Evolutionary conservation across 1,140 invertebrate genomes (phyloP).

Genomic region (Trissolcus basalis): DNA sequence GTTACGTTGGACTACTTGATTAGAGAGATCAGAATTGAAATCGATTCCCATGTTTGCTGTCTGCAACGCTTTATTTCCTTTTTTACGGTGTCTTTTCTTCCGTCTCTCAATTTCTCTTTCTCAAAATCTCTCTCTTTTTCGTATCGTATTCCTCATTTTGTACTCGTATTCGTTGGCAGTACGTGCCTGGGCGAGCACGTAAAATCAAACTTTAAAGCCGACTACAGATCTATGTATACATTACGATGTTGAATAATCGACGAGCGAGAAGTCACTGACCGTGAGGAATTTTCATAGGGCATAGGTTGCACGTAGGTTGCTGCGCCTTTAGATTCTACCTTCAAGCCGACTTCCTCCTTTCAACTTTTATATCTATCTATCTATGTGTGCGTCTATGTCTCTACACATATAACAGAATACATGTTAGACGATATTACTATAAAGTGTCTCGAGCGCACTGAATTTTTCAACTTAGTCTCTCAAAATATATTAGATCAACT

Average conservation of each 20-base stretch:
- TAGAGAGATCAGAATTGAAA: slow-evolving; percentile 67
- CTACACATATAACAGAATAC: slow-evolving; percentile 34
- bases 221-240: slow-evolving; percentile 60
- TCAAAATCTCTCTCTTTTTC: slow-evolving; percentile 53
- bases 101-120: slow-evolving; percentile 45
- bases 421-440: slow-evolving; percentile 43
- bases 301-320: slow-evolving; percentile 56
- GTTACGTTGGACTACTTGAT: slow-evolving; percentile 62
- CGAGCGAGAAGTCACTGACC: slow-evolving; percentile 58
- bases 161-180: slow-evolving; percentile 55
- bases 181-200: slow-evolving; percentile 59
- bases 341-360: slow-evolving; percentile 36
- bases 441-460: slow-evolving; percentile 46
- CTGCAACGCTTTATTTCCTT: slow-evolving; percentile 49
- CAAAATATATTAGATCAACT: slow-evolving; percentile 39
- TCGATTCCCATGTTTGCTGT: slow-evolving; percentile 65
- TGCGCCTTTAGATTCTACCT: slow-evolving; percentile 46
- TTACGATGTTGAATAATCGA: slow-evolving; percentile 64
- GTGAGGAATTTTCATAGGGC: slow-evolving; percentile 61
- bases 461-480: slow-evolving; percentile 46
- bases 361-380: slow-evolving; percentile 28
- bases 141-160: slow-evolving; percentile 53
- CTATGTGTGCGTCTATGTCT: not conserved
- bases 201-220: slow-evolving; percentile 66
- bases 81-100: slow-evolving; percentile 56